These are phyloP conservation scores for Sylvia borin DNA, from an alignment of 2,797 vertebrate genomes.

Conservation along the genomic window DNA sequence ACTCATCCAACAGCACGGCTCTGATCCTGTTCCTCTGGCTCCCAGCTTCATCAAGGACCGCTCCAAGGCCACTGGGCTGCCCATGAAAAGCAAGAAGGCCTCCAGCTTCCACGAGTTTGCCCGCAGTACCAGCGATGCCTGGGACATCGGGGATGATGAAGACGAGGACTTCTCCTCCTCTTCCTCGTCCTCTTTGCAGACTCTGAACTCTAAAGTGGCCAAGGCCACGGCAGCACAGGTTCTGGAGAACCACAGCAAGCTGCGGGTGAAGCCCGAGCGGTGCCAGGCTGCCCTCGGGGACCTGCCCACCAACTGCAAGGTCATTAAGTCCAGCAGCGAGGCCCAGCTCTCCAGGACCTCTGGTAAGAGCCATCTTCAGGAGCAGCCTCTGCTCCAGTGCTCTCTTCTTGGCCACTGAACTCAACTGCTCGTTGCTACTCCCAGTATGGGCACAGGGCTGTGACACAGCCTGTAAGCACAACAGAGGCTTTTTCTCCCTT, in stretches of 20 bases:
- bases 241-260: conserved; percentile 77
- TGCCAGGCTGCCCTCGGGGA: conserved; percentile 61
- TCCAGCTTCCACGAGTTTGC: conserved; percentile 97
- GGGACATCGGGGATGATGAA: conserved; percentile 95
- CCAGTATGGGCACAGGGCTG: neutral
- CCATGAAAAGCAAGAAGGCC: conserved; percentile 89
- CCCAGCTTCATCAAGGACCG: conserved; percentile 90
- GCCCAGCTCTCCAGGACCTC: conserved; percentile 85
- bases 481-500: neutral
- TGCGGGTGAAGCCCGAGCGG: conserved; percentile 75
- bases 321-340: conserved; percentile 91
- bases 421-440: neutral
- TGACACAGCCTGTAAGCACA: rapidly evolving
- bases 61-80: conserved; percentile 82
- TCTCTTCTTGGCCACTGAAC: neutral
- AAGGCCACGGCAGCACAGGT: conserved; percentile 74
- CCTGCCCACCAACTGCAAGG: conserved; percentile 81
- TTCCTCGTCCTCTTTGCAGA: conserved; percentile 75
- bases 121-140: conserved; percentile 94
- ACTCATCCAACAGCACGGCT: rapidly evolving
- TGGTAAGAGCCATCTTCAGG: conserved; percentile 75
- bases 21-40: neutral
- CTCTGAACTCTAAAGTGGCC: conserved; percentile 81
- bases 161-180: conserved; percentile 77
- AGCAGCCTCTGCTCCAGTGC: neutral